A percentile compares a stretch with the other conserved stretches of the same genome.
Conservation (phyloP, 2,888 invertebrate species). For the Scaptomyza parva region DNA sequence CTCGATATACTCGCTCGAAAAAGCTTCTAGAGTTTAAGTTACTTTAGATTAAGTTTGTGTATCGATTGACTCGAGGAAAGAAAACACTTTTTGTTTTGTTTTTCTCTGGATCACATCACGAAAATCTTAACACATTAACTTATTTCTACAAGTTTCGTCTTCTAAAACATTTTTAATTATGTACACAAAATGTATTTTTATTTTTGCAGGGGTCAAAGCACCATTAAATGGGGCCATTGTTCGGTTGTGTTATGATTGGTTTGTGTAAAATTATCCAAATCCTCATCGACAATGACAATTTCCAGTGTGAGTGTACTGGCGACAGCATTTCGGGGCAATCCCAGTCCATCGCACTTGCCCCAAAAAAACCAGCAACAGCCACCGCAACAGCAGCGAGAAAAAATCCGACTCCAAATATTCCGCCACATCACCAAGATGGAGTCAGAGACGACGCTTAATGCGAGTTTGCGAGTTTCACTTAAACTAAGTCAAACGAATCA, state of each 20-base stretch:
- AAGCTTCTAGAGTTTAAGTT: not conserved
- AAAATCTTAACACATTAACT: not conserved
- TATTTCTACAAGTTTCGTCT: not conserved
- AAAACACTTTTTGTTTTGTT: no score
- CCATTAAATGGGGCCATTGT: conserved; percentile 34
- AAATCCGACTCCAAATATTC: not conserved
- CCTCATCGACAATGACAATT: conserved; percentile 28
- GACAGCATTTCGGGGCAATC: not conserved
- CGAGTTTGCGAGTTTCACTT: conserved; percentile 6
- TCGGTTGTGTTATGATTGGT: not conserved
- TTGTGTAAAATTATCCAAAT: conserved; percentile 7
- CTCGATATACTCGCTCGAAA: not conserved
- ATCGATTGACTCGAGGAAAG: no score
- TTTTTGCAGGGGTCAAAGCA: conserved; percentile 6
- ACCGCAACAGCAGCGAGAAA: not conserved
- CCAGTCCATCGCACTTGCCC: not conserved
- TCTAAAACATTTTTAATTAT: no score
- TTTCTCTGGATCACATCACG: not conserved
- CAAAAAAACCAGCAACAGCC: not conserved
- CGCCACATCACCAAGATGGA: conserved; percentile 33
- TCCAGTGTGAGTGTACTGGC: conserved; percentile 26
- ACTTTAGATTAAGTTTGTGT: not conserved
- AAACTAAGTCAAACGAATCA: conserved; percentile 16
- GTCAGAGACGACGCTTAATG: not conserved
- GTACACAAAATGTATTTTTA: not conserved